These are phyloP conservation scores for Neosalanx taihuensis DNA, from an alignment of 2,797 vertebrate genomes.

Conservation along the genomic window DNA sequence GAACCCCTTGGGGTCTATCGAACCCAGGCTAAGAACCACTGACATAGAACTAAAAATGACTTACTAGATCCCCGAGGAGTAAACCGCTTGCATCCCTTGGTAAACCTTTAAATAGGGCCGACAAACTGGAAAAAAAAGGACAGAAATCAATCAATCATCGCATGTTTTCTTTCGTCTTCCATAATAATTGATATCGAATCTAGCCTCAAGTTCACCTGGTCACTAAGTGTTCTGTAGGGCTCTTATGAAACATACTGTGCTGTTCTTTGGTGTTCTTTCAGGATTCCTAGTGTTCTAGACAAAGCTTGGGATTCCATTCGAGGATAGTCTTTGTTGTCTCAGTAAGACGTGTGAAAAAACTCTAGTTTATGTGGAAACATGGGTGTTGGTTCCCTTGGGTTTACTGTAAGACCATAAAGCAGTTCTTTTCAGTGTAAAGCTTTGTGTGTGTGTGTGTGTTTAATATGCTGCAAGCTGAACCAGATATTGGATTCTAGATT, in stretches of 20 bases:
- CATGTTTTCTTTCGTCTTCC: neutral
- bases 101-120: conserved; percentile 90
- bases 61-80: conserved; percentile 95
- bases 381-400: conserved; percentile 44
- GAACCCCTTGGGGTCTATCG: too few species aligned
- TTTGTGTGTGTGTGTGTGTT: conserved; percentile 9
- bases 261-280: neutral
- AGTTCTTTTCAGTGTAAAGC: neutral
- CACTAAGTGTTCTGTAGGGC: neutral
- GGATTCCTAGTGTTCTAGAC: conserved; percentile 39
- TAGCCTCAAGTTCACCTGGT: too few species aligned
- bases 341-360: conserved; percentile 47
- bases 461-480: conserved; percentile 12
- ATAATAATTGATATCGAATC: neutral
- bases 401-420: conserved; percentile 40
- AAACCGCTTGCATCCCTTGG: conserved; percentile 92
- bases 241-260: neutral
- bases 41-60: conserved; percentile 48
- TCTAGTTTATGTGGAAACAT: conserved; percentile 49
- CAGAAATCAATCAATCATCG: neutral
- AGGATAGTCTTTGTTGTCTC: conserved; percentile 42
- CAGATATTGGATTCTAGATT: neutral
- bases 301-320: conserved; percentile 32
- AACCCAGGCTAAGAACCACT: too few species aligned
- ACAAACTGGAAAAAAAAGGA: conserved; percentile 75